Conservation (phyloP, 2,888 invertebrate genomes). For the Lepidochitona cinerea region DNA sequence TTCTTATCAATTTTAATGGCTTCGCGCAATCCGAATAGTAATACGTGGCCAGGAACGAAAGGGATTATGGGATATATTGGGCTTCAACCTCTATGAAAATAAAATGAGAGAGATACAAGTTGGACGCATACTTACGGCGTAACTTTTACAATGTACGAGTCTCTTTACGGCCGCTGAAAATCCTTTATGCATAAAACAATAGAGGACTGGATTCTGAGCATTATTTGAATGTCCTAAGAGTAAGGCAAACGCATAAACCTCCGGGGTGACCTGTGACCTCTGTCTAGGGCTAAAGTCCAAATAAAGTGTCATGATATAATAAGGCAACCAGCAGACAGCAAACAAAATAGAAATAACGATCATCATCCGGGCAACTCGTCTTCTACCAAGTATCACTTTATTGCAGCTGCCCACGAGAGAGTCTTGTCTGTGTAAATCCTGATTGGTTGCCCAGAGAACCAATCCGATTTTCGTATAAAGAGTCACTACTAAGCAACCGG, state of each 20-base stretch:
- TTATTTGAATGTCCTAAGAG: conserved; percentile 83
- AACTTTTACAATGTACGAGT: conserved; percentile 28
- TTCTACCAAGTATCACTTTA: conserved; percentile 76
- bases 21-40: no score
- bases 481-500: conserved; percentile 74
- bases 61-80: background rate
- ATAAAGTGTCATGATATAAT: conserved; percentile 80
- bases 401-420: conserved; percentile 39
- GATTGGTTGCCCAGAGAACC: conserved; percentile 70
- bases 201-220: conserved; percentile 83
- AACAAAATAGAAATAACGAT: conserved; percentile 82
- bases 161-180: conserved; percentile 74
- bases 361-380: conserved; percentile 82
- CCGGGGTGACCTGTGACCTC: conserved; percentile 51
- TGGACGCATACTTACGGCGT: background rate
- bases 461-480: conserved; percentile 69
- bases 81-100: background rate
- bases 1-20: no score
- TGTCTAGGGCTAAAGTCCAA: conserved; percentile 73
- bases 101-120: background rate
- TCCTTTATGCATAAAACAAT: conserved; percentile 82
- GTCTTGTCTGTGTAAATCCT: conserved; percentile 42
- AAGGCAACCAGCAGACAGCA: conserved; percentile 84
- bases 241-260: conserved; percentile 76
- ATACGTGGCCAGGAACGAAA: no score